Base-by-base conservation (phyloP, 2,113 vertebrate genomes). In the Arvicanthis niloticus region DNA sequence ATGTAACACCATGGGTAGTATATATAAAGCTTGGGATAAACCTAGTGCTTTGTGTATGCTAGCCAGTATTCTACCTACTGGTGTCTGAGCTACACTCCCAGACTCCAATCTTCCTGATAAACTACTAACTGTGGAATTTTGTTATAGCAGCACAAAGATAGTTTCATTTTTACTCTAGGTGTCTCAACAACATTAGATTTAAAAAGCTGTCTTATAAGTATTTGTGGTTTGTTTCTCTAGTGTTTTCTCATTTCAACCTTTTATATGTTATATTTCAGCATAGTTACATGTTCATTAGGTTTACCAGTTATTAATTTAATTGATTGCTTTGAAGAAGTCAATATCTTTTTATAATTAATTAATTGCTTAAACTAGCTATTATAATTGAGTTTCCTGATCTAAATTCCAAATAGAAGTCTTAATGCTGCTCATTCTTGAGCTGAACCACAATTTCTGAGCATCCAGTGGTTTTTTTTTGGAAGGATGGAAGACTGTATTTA, bases 361-460 rank as follows among this genome's bases (percentile, higher is more conserved):
- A 34, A 68, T 75, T 51, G 24, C 19, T 88, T 84, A 78, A 93
- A n/a, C 22, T 87, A 9, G 3, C 37, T 5, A 48, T 34, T 67
- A 45, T 56, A 53, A 80, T 94, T 92, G 70, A 24, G 4, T 76
- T 95, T 96, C 15, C 60, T 87, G 37, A 82, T 60, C 53, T 94
- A 92, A 91, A 91, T 73, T 40, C 3, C 42, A 56, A 80, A 93
- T 29, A 29, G 26, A 89, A 86, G 45, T 48, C 7, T 11, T 60
- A 7, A 48, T 19, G 3, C 3, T 80, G 7, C 58, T 88, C 21
- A 29, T 56, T 3, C 85, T 76, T 89, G n/a, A 77, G 7, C 1
- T 82, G 70, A 88, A 31, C 31, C 31, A 72, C 29, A 67, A 51
- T 48, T 60, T 12, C 42, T 91, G 42, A 53, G 11, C 24, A 82